Evolutionary conservation across 2,888 invertebrate species (phyloP).

Genomic region (Campoplex capitator): DNA sequence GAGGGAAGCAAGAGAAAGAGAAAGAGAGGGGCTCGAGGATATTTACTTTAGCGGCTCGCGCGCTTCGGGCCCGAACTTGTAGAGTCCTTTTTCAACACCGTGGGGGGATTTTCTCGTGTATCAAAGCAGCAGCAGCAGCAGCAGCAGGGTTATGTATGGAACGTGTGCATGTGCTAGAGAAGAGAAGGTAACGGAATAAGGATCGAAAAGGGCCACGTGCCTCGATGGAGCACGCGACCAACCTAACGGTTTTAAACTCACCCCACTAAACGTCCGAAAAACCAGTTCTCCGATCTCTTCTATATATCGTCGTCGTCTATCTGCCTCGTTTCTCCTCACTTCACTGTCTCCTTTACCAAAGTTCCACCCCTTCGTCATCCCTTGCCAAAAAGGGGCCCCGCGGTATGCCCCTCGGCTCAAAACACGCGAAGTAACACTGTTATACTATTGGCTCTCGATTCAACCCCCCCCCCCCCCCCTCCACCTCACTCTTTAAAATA

Average conservation of each 20-base stretch:
- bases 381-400: conserved; percentile 73
- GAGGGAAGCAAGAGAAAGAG: not conserved
- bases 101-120: conserved; percentile 58
- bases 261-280: conserved; percentile 77
- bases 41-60: conserved; percentile 46
- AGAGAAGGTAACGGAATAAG: conserved; percentile 57
- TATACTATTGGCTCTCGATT: conserved; percentile 81
- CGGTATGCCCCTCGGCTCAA: conserved; percentile 73
- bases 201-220: conserved; percentile 81
- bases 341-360: conserved; percentile 39
- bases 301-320: conserved; percentile 44
- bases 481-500: conserved; percentile 63
- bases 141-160: conserved; percentile 44
- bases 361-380: conserved; percentile 76
- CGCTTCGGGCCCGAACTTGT: conserved; percentile 34
- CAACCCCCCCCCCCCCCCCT: conserved; percentile 56
- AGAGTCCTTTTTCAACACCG: conserved; percentile 60
- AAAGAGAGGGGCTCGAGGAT: conserved; percentile 7
- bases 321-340: conserved; percentile 33
- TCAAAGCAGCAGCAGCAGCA: conserved; percentile 24
- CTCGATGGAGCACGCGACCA: conserved; percentile 82
- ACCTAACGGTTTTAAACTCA: conserved; percentile 84
- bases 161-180: conserved; percentile 55
- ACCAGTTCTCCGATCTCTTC: conserved; percentile 78
- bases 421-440: conserved; percentile 81